Percentiles rank a stretch among this genome's conserved stretches.
Conservation (phyloP, 1,140 invertebrate genomes). For the Charaxes varanes region DNA sequence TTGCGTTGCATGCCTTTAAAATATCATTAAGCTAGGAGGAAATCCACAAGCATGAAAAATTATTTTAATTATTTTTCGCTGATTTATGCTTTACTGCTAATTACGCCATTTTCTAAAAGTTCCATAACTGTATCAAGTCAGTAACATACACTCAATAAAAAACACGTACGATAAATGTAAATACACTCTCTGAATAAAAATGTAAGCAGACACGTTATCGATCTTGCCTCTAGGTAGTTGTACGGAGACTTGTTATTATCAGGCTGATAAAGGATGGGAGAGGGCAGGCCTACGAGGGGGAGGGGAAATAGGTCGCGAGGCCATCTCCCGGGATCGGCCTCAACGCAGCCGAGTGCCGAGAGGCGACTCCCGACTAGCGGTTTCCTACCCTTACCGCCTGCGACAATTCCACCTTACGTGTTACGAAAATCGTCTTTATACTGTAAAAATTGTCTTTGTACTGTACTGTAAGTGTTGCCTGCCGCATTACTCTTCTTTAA, state of each 20-base stretch:
- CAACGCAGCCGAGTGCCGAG: conserved; percentile 12
- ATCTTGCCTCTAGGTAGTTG: conserved; percentile 19
- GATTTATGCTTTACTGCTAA: too few species aligned
- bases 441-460: neutral
- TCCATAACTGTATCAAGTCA: too few species aligned
- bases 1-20: too few species aligned
- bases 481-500: too few species aligned
- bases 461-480: too few species aligned
- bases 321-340: conserved; percentile 55
- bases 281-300: conserved; percentile 29
- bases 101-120: too few species aligned
- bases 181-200: conserved; percentile 1
- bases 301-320: conserved; percentile 58
- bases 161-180: neutral
- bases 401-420: conserved; percentile 27
- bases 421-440: conserved; percentile 17
- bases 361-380: conserved; percentile 32
- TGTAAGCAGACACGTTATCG: conserved; percentile 12
- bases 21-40: too few species aligned
- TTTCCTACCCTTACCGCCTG: conserved; percentile 36
- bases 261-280: conserved; percentile 48
- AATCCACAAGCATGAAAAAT: too few species aligned
- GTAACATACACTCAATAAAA: conserved; percentile 4
- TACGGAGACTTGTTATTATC: conserved; percentile 40
- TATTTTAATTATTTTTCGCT: too few species aligned